Evolutionary conservation across 2,113 vertebrate genomes (phyloP), one percentile per base, ranked within the genome.

Genomic region (Sinocyclocheilus maitianheensis): DNA sequence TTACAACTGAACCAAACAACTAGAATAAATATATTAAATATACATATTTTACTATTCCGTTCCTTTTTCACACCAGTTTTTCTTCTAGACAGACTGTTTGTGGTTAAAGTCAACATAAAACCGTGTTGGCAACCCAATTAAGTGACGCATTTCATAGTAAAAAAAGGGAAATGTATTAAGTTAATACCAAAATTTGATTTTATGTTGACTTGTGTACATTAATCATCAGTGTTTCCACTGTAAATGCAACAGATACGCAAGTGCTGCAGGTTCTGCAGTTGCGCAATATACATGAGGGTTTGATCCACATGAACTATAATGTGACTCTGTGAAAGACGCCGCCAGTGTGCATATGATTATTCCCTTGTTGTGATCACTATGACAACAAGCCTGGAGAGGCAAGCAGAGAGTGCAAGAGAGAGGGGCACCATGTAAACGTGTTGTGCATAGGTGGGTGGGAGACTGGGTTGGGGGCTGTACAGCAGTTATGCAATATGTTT

Each of bases 321-420:
- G 88, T 7, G 37, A 83, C 65, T 69, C 22, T 53, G 81, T 83
- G 81, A 83, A 83, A 90, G 85, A n/a, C 86, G 92, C 62, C 90
- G 88, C 92, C 90, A 91, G 90, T 89, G 92, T 87, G 90, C 92
- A 93, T 94, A 89, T 94, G 91, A 93, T 94, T 94, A 93, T 92
- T 90, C 88, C 91, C 90, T 87, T 93, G 91, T 88, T 86, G 90
- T 92, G 90, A 94, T 95, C 94, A 89, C 95, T 95, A 95, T 95
- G 94, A 95, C 94, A 95, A 95, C 95, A 94, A 93, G 76, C 85
- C 85, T 78, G 78, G 82, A 76, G 79, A 87, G 76, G 79, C 83
- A 79, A 86, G 85, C 51, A 46, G 78, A 88, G 79, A 55, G 72
- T 62, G 60, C 37, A 58, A 46, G 40, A 77, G 81, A 81, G 84